phyloP scores from a whole-genome alignment of 2,797 vertebrate species.

The Bryconaethiops microstoma region DNA sequence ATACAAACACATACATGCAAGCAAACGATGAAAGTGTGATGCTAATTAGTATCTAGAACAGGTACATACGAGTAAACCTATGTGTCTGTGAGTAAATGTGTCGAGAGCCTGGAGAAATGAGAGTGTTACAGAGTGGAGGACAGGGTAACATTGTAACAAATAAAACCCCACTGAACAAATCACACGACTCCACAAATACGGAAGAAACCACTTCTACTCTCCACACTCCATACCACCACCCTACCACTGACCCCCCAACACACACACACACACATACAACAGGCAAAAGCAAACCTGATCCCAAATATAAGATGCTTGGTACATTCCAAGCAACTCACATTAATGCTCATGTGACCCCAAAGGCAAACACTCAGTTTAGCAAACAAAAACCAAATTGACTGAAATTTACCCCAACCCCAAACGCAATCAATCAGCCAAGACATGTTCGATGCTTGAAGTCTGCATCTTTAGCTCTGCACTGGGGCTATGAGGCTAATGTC shows the following conservation, averaged over 20 bases:
- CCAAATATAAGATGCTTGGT: neutral
- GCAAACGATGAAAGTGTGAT: too few species aligned
- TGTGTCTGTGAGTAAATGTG: too few species aligned
- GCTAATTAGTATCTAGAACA: too few species aligned
- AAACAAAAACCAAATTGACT: too few species aligned
- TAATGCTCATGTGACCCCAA: too few species aligned
- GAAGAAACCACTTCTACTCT: slow-evolving; percentile 52
- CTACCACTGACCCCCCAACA: slow-evolving; percentile 30
- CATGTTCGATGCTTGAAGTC: neutral
- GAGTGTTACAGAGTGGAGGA: slow-evolving; percentile 69
- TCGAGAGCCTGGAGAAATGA: slow-evolving; percentile 66
- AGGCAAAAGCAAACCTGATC: slow-evolving; percentile 12
- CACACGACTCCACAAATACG: slow-evolving; percentile 53
- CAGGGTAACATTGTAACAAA: slow-evolving; percentile 75
- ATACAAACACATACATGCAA: too few species aligned
- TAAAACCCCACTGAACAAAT: slow-evolving; percentile 70
- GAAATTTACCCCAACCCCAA: too few species aligned
- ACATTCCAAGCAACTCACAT: neutral
- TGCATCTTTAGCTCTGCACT: too few species aligned
- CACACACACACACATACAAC: slow-evolving; percentile 46
- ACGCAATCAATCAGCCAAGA: neutral
- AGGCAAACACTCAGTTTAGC: too few species aligned
- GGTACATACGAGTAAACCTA: too few species aligned
- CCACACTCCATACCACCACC: neutral
- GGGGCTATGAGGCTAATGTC: too few species aligned